Evolutionary conservation across 2,797 vertebrate species (phyloP).

Genomic region (Aldrovandia affinis): DNA sequence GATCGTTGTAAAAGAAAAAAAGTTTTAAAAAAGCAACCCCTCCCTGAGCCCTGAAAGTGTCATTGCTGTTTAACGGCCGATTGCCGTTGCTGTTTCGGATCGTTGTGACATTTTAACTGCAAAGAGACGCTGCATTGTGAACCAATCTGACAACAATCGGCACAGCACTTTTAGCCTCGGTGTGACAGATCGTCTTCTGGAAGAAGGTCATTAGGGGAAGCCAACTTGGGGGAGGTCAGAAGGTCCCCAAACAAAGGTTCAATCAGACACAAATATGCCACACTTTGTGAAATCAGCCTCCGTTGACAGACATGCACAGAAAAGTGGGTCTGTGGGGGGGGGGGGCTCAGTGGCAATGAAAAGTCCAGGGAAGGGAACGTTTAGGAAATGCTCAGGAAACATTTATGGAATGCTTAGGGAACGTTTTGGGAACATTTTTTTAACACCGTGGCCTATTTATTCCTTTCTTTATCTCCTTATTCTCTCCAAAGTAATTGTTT

Average conservation of each 20-base stretch:
- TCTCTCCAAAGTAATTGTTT: conserved; percentile 72
- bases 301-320: conserved; percentile 55
- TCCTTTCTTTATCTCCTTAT: conserved; percentile 63
- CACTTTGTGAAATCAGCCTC: conserved; percentile 54
- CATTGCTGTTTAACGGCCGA: conserved; percentile 47
- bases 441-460: neutral
- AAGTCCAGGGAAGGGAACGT: neutral
- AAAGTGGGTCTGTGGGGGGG: neutral
- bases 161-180: conserved; percentile 33
- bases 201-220: conserved; percentile 43
- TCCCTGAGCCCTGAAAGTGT: conserved; percentile 37
- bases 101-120: conserved; percentile 42
- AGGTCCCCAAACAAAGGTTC: conserved; percentile 59
- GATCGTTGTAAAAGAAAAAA: conserved; percentile 50
- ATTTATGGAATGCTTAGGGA: neutral
- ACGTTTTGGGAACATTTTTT: neutral
- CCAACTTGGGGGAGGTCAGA: conserved; percentile 41
- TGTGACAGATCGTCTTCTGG: conserved; percentile 25
- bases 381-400: neutral
- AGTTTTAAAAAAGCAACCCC: no score
- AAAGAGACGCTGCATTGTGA: conserved; percentile 28
- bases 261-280: conserved; percentile 59
- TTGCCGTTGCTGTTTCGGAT: conserved; percentile 51
- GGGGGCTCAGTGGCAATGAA: neutral
- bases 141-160: conserved; percentile 43